phyloP scores from a whole-genome alignment of 2,797 vertebrate genomes.

The Eptatretus atami region DNA sequence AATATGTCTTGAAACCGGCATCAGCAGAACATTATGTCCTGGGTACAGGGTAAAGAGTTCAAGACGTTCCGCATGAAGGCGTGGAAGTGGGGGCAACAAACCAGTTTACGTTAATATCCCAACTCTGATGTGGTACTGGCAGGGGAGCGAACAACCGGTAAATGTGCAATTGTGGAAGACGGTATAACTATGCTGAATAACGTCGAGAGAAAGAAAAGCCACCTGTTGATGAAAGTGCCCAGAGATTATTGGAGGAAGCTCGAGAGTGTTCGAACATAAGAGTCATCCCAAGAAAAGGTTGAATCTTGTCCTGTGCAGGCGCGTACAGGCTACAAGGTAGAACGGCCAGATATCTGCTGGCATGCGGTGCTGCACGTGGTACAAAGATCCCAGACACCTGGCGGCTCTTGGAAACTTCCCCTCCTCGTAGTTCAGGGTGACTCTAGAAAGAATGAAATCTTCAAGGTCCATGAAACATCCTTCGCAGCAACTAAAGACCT shows the following conservation, averaged over 20 bases:
- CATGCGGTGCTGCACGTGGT: slow-evolving; percentile 66
- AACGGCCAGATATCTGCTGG: slow-evolving; percentile 74
- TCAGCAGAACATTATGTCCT: too few relatives aligned
- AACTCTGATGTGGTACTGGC: too few relatives aligned
- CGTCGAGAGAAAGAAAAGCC: background rate
- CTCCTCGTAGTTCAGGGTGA: slow-evolving; percentile 86
- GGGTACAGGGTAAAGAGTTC: too few relatives aligned
- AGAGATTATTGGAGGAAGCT: slow-evolving; percentile 80
- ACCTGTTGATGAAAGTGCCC: slow-evolving; percentile 97
- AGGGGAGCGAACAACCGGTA: too few relatives aligned
- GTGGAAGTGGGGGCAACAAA: too few relatives aligned
- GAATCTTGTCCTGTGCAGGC: slow-evolving; percentile 71
- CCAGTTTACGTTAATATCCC: too few relatives aligned
- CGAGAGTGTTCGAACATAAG: slow-evolving; percentile 66
- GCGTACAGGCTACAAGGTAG: slow-evolving; percentile 59
- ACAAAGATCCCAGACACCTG: slow-evolving; percentile 77
- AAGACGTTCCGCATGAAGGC: too few relatives aligned
- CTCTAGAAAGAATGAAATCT: slow-evolving; percentile 17
- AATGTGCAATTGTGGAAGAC: too few relatives aligned
- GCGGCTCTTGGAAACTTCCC: slow-evolving; percentile 86
- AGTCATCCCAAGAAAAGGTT: slow-evolving; percentile 58
- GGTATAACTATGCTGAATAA: too few relatives aligned
- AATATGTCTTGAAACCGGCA: too few relatives aligned
- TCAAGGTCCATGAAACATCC: too few relatives aligned
- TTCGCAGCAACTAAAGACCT: too few relatives aligned